phyloP scores from a whole-genome alignment of 2,797 vertebrate genomes.

The Mastacembelus armatus region DNA sequence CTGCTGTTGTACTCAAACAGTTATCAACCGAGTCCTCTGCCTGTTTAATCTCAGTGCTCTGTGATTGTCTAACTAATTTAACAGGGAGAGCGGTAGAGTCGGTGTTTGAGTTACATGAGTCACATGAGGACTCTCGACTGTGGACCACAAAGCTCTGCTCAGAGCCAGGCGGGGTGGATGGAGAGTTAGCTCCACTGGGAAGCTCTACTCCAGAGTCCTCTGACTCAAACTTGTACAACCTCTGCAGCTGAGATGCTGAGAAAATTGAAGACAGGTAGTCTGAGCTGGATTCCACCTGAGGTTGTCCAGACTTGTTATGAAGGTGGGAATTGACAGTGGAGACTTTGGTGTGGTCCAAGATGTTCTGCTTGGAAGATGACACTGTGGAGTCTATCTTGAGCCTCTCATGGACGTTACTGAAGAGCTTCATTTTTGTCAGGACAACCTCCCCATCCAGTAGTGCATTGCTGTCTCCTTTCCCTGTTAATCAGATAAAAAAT shows the following conservation, averaged over 20 bases:
- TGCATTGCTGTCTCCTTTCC: constrained; percentile 80
- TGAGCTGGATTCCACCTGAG: constrained; percentile 48
- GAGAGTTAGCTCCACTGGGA: constrained; percentile 88
- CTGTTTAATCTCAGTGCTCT: constrained; percentile 62
- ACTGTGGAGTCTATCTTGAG: constrained; percentile 64
- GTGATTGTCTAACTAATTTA: constrained; percentile 58
- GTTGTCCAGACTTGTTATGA: constrained; percentile 33
- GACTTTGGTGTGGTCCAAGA: constrained; percentile 39
- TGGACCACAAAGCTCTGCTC: constrained; percentile 91
- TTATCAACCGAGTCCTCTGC: constrained; percentile 23
- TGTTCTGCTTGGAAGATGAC: constrained; percentile 71
- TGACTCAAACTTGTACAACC: constrained; percentile 89
- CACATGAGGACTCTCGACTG: constrained; percentile 88
- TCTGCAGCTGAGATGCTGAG: constrained; percentile 78
- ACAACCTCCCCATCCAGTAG: constrained; percentile 86
- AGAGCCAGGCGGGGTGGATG: constrained; percentile 85
- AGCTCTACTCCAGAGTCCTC: constrained; percentile 91
- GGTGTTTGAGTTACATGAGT: constrained; percentile 83
- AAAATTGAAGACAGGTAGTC: constrained; percentile 78
- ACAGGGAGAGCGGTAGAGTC: constrained; percentile 62
- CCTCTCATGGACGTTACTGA: constrained; percentile 78
- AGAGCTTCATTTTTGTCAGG: constrained; percentile 89
- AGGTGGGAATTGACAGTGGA: constrained; percentile 40
- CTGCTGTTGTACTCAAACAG: background rate
- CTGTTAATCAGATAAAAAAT: constrained; percentile 67